Base-by-base conservation (phyloP, 1,140 invertebrate genomes). In the Proales similis region DNA sequence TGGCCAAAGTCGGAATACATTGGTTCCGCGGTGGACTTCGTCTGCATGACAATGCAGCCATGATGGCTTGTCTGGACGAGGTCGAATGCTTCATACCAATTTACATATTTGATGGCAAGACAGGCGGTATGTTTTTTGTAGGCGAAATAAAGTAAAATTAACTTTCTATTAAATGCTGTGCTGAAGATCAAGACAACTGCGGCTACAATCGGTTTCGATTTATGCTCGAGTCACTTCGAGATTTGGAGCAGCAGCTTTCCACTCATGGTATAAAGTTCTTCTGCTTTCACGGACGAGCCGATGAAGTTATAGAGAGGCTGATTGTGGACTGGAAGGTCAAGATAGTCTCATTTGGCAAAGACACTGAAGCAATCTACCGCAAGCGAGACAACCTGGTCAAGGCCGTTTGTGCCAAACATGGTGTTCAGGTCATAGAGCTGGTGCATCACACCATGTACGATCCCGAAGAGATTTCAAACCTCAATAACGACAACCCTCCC, bases 11-110 rank as follows among this genome's bases (percentile, higher is more conserved):
- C 30, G 51, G 51, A 19, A 73, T 82, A n/a, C 76, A 82, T 19
- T 86, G 85, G 85, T 86, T 85, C 69, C 77, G 84, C 0, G 83
- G 86, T 72, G 84, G 84, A 3, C 69, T 86, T 19, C 77, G 84
- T 11, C 73, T 86, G 1, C 84, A 86, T 70, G 84, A 86, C 70
- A 86, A 86, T 72, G 83, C 84, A 1, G 80, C 84, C 0, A 63
- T 86, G n/a, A 66, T 81, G 11, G 74, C 79, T 22, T 82, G 82
- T 0, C 64, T 82, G 0, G 70, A 79, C 36, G 77, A 81, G 47
- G 68, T 63, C 38, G 63, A 64, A n/a, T 66, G 68, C 20, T 68
- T 76, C 39, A 81, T 82, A 65, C 81, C 83, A 0, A 68, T 86
- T 1, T 85, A 84, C 67, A 84, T 86, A 49, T 85, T 85, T 69